Base-by-base conservation (phyloP, 2,113 vertebrate species). In the Corythornis vintsioides region DNA sequence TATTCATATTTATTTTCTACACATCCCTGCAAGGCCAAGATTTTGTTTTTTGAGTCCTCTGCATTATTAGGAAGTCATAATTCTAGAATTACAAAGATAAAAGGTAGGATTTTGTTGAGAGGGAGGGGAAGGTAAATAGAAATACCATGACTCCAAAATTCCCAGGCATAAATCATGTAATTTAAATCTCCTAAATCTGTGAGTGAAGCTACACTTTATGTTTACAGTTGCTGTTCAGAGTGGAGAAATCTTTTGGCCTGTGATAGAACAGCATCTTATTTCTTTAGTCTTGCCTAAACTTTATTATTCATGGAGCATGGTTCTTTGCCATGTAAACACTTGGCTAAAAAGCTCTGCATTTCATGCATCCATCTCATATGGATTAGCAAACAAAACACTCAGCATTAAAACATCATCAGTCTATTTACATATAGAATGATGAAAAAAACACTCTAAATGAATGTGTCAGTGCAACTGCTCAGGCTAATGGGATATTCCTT, bases 351-450 rank as follows among this genome's bases (percentile, higher is more conserved):
- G 55, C 48, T 93, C 88, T 88, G 52, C 59, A 95, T 96, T 96
- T 95, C 79, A 96, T 24, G 73, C 84, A 95, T 91, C 91, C 95
- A 76, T 89, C 95, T 96, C 73, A 67, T 22, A 26, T 10, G 3
- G 92, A 91, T 97, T 97, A 97, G 94, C 83, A 97, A 97, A 94
- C 92, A 96, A 97, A 97, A 95, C 89, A 97, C 61, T 96, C 52
- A 82, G 63, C 65, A 85, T 71, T 92, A 89, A 94, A 94, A 83
- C 78, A 93, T 65, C 40, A 80, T 94, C 92, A 88, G 76, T 31
- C 71, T 96, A 77, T 91, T 96, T 93, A 82, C 89, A 76, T 56
- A 87, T 11, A 91, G 86, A 92, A 86, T 20, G 80, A 93, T 80
- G 67, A 67, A 95, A 95, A 96, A 79, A 29, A 94, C 94, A 69